These are phyloP conservation scores for Entelurus aequoreus DNA, from an alignment of 2,113 vertebrate species.

Conservation along the genomic window DNA sequence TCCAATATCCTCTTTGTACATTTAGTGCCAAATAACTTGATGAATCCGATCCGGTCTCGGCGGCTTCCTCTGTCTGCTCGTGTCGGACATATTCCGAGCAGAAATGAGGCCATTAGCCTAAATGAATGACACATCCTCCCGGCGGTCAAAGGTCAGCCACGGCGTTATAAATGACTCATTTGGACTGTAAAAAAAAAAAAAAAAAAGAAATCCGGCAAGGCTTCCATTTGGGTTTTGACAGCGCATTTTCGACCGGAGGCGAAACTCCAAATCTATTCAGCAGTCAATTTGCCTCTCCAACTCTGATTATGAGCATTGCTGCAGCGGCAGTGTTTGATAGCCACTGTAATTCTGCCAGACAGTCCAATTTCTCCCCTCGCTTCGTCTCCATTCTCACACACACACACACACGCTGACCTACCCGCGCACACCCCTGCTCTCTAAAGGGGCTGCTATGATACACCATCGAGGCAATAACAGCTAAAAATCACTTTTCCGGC, in stretches of 20 bases:
- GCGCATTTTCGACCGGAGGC: slow-evolving; percentile 38
- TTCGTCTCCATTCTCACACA: slow-evolving; percentile 18
- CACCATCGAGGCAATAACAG: slow-evolving; percentile 36
- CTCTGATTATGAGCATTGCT: slow-evolving; percentile 52
- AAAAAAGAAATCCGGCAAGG: slow-evolving; percentile 10
- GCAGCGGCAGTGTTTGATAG: slow-evolving; percentile 54
- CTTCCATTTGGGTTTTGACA: slow-evolving; percentile 47
- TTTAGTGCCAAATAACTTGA: slow-evolving; percentile 28
- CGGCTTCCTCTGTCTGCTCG: background rate
- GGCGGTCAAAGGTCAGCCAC: slow-evolving; percentile 46
- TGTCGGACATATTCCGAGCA: slow-evolving; percentile 15
- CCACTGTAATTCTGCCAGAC: slow-evolving; percentile 59
- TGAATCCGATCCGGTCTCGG: slow-evolving; percentile 15
- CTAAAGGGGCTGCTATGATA: slow-evolving; percentile 40
- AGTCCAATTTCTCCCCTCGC: slow-evolving; percentile 48
- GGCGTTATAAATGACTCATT: slow-evolving; percentile 47
- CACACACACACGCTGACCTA: slow-evolving; percentile 1
- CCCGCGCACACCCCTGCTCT: slow-evolving; percentile 21
- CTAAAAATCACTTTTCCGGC: slow-evolving; percentile 27
- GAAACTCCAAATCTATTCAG: slow-evolving; percentile 55
- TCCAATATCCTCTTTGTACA: slow-evolving; percentile 20
- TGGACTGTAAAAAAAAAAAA: slow-evolving; percentile 17
- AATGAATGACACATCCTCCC: slow-evolving; percentile 39
- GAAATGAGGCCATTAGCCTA: slow-evolving; percentile 39
- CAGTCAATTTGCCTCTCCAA: slow-evolving; percentile 56